Base-by-base conservation (phyloP, 2,888 invertebrate species). In the Palloptera scutellata region DNA sequence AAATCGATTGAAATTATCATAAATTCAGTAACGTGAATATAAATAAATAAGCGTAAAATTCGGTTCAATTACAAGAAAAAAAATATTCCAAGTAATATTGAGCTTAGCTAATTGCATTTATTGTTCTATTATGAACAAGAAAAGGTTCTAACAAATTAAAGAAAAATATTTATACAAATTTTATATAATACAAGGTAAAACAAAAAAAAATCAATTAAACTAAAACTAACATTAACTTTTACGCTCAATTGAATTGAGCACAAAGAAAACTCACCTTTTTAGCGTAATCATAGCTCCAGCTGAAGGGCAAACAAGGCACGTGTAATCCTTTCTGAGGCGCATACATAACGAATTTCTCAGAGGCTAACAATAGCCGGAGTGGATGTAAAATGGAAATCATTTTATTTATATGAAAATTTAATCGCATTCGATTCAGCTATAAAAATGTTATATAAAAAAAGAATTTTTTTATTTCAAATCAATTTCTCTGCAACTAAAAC, bases 401-500 rank as follows among this genome's bases (percentile, higher is more conserved):
- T 1, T 3, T 17, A 12, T 64, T 40, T 17, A 17, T 53, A 15
- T 53, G 11, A 19, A 48, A 58, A 4, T 42, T 43, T 66, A 72
- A 74, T 73, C 72, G 53, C 67, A 73, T 74, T 73, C 73, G 73
- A 51, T 73, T 67, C 67, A 66, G 69, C 73, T 72, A 74, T 74
- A 74, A 71, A 74, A 72, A 69, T 30, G 53, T 65, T 11, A 48
- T 64, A 48, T n/a, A 15, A 48, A 48, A 11, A 48, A 48, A 48
- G 13, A 48, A 15, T 10, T 48, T 48, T 48, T 30, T 1, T 52
- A 52, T 58, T 8, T 30, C 1, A 63, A 60, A 69, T 69, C 65
- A 30, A 30, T 30, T 30, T 30, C 6, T 30, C 6, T 30, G 6
- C 70, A 69, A 69, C 70, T 68, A 67, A 66, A 62, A 54, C 12